Base-by-base conservation (phyloP, 2,113 vertebrate genomes). In the Platichthys flesus region DNA sequence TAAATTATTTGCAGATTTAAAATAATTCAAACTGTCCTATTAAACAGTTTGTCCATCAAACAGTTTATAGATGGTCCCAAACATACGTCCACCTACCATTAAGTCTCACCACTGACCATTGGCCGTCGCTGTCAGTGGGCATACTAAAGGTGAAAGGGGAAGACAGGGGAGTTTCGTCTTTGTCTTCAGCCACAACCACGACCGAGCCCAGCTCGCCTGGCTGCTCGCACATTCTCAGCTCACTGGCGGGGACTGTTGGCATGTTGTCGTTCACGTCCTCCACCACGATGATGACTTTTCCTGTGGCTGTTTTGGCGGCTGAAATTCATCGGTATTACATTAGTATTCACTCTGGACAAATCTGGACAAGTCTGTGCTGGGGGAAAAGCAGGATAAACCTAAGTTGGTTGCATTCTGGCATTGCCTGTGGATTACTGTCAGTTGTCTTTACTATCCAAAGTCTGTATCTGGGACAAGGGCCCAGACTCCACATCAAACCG, bases 271-370 rank as follows among this genome's bases (percentile, higher is more conserved):
- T 96, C 7, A 81, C 83, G 65, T 97, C 95, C 20, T 92, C 84
- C 21, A 98, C 76, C 67, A 76, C 68, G 74, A 98, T 85, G 10
- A 96, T 88, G 28, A 98, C 82, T 5, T 93, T 96, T 66, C 97
- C 97, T 3, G 93, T 96, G 64, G 95, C 95, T 3, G 95, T 93
- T 84, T 96, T 96, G 12, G 91, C 85, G 85, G 60, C 96, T 97
- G 76, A 1, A 71, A 93, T 12, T 65, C n/a, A 84, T 10, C 0
- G 21, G 51, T 0, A 20, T 28, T 14, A 3, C 1, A n/a, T 54
- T 21, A 59, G 14, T 68, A 60, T 12, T 55, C 18, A 4, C 4
- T 2, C 3, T 12, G 24, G 14, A 47, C 14, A 49, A 28, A 10
- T 9, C 2, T 42, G 40, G 40, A 42, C 40, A 42, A 42, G 40